Percentiles rank a stretch among this genome's conserved stretches.
These are phyloP conservation scores for Brachyrhaphis roseni DNA, from an alignment of 2,797 vertebrate genomes.

Conservation along the genomic window DNA sequence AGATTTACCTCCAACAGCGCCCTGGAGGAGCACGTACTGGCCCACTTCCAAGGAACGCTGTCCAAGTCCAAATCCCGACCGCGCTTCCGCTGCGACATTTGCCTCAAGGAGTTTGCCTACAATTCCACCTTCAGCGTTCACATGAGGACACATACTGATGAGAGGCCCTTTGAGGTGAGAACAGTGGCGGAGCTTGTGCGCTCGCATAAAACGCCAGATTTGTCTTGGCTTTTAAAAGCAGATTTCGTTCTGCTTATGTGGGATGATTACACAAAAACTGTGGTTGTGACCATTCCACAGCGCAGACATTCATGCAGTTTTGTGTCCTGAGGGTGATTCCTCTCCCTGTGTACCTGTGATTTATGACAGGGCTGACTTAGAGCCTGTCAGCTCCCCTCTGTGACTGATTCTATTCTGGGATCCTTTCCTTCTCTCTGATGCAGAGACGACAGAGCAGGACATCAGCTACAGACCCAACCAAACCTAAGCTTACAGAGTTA, in stretches of 20 bases:
- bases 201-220: constrained; percentile 10
- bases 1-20: constrained; percentile 78
- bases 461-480: constrained; percentile 63
- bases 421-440: constrained; percentile 52
- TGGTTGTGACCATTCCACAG: constrained; percentile 40
- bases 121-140: constrained; percentile 84
- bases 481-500: constrained; percentile 41
- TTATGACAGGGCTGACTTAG: constrained; percentile 77
- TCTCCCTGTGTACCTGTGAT: constrained; percentile 78
- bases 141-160: constrained; percentile 85
- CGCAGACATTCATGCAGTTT: constrained; percentile 61
- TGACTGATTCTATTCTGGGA: constrained; percentile 76
- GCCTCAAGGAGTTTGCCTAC: constrained; percentile 83
- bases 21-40: constrained; percentile 81
- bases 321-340: constrained; percentile 72
- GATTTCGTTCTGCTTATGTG: constrained; percentile 17
- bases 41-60: constrained; percentile 78
- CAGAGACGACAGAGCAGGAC: constrained; percentile 69
- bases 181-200: not conserved
- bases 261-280: constrained; percentile 27
- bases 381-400: constrained; percentile 73
- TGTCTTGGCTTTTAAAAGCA: constrained; percentile 13
- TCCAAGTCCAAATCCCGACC: constrained; percentile 72
- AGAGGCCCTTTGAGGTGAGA: constrained; percentile 85
- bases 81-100: constrained; percentile 81